Evolutionary conservation across 2,888 invertebrate genomes (phyloP), one percentile per base, ranked within the genome.

Genomic region (Polydesmus complanatus): DNA sequence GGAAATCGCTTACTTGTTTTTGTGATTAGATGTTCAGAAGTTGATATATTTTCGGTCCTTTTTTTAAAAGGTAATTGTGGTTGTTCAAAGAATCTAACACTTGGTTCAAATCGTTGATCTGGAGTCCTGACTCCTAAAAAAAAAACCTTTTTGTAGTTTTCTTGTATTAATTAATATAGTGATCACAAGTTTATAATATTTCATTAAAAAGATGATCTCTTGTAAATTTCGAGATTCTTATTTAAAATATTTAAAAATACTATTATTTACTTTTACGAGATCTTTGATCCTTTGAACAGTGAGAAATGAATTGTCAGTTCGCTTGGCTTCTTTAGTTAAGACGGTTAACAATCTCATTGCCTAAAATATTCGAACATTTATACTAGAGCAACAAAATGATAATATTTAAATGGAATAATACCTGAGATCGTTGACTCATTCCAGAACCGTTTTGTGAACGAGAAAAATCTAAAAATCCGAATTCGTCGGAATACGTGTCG

Each of bases 61-160:
- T 90, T 69, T 90, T 84, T 65, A 95, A 76, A 65, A 95, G 77
- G 75, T 84, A 86, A 11, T 93, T 92, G 72, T 90, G 88, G 68
- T 83, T 79, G 72, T 95, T 94, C 67, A 94, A 79, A 47, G 84
- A 81, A 66, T 84, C 81, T 58, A 95, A 79, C 55, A 92, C 78
- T 65, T 81, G 80, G 55, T 79, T 78, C 65, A 88, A 81, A 69
- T 85, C 83, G 1, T 80, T 78, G 49, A 78, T 73, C 0, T 79
- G 72, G 50, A 93, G 78, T 1, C 83, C 83, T 0, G 81, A 80
- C 5, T 54, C 60, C 60, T 59, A 23, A 52, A 59, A 59, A 26
- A 21, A 27, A 3, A 27, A 51, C 5, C 14, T 5, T 8, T 37
- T 14, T 8, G 5, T 37, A 37, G 8, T 14, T 8, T 37, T 37